Percentiles rank a stretch among this genome's conserved stretches.
Conservation (phyloP, 2,113 vertebrate species). For the Falco punctatus region DNA sequence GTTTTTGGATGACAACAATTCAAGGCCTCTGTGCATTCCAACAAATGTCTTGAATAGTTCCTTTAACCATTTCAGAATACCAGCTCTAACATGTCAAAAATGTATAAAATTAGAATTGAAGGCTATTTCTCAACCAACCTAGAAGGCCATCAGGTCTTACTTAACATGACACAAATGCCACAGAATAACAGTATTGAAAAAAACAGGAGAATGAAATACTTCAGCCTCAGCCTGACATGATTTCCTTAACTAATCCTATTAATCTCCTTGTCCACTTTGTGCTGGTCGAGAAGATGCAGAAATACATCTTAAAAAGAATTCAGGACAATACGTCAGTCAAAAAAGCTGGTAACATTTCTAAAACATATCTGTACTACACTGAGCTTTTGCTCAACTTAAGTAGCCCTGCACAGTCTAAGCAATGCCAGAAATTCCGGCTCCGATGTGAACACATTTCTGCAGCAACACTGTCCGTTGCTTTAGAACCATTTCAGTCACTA, state of each 20-base stretch:
- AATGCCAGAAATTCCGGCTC: background rate
- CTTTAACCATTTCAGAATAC: background rate
- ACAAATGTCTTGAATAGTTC: fast-evolving
- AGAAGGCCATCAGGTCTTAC: background rate
- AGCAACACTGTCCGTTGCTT: background rate
- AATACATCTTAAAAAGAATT: background rate
- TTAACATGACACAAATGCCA: background rate
- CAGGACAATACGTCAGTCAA: background rate
- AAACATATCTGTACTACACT: background rate
- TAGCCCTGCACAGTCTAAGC: background rate
- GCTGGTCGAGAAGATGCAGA: background rate
- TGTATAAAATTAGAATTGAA: background rate
- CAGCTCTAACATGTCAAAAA: background rate
- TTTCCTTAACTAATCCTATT: background rate
- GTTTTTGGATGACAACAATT: background rate
- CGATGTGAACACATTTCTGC: background rate
- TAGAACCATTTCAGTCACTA: background rate
- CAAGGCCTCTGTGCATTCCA: background rate
- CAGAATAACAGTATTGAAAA: background rate
- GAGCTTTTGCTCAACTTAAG: background rate
- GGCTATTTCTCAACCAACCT: background rate
- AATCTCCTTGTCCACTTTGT: background rate
- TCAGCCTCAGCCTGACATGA: background rate
- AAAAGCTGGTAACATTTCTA: background rate
- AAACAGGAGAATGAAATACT: background rate